Evolutionary conservation across 2,888 invertebrate species (phyloP).

Genomic region (Xanthorhoe designata): DNA sequence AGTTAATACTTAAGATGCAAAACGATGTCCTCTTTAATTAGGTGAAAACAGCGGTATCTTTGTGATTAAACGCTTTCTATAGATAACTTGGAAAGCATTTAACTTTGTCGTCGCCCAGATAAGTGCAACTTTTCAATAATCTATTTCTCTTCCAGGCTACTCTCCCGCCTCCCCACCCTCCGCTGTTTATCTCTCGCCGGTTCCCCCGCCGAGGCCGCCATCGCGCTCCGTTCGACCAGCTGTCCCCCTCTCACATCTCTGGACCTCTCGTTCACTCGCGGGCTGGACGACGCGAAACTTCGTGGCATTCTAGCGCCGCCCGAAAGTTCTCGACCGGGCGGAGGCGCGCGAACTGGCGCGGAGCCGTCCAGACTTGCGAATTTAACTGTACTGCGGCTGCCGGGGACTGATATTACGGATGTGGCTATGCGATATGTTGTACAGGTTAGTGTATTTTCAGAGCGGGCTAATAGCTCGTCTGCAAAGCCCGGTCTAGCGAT

Average conservation of each 20-base stretch:
- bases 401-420: constrained; percentile 96
- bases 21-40: no score
- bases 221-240: constrained; percentile 92
- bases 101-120: neutral
- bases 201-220: constrained; percentile 90
- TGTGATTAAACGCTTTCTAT: no score
- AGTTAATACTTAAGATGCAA: no score
- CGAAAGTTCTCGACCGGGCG: constrained; percentile 91
- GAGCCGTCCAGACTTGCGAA: constrained; percentile 87
- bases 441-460: constrained; percentile 58
- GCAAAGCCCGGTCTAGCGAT: no score
- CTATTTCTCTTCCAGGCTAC: constrained; percentile 79
- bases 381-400: constrained; percentile 90
- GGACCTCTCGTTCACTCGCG: constrained; percentile 94
- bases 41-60: no score
- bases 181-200: constrained; percentile 92
- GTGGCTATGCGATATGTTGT: constrained; percentile 88
- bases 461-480: neutral
- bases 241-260: constrained; percentile 92
- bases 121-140: neutral
- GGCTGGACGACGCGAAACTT: constrained; percentile 93
- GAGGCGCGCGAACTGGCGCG: constrained; percentile 71
- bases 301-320: constrained; percentile 95
- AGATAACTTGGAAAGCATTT: no score
- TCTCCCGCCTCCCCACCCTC: constrained; percentile 93